Evolutionary conservation across 1,140 invertebrate species (phyloP).

Genomic region (Araneus ventricosus): DNA sequence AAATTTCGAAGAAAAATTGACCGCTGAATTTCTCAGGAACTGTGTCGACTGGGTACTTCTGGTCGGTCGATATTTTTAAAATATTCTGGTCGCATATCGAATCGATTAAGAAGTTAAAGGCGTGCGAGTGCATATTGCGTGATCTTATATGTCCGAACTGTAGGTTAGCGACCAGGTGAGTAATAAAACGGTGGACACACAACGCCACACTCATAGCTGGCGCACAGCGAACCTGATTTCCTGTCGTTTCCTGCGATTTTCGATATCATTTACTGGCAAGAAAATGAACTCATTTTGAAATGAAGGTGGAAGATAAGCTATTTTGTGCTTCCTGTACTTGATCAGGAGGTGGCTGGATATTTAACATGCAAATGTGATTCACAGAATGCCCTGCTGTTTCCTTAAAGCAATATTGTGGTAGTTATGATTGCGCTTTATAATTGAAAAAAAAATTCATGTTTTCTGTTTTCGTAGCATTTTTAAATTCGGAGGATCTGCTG

Average conservation of each 20-base stretch:
- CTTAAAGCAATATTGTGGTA: no score
- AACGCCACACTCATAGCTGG: background rate
- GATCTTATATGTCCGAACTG: constrained; percentile 33
- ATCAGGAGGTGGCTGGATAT: no score
- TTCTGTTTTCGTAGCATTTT: no score
- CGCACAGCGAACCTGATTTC: background rate
- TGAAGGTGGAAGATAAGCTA: background rate
- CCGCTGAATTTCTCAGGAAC: constrained; percentile 40
- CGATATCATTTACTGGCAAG: constrained; percentile 14
- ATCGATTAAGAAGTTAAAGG: constrained; percentile 55
- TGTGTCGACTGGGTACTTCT: background rate
- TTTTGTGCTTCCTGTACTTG: background rate
- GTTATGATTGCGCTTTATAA: no score
- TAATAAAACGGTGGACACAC: background rate
- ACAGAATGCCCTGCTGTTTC: no score
- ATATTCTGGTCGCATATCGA: constrained; percentile 64
- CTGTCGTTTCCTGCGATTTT: constrained; percentile 25
- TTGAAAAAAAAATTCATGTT: no score
- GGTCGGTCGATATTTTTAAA: constrained; percentile 64
- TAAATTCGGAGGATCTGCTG: no score
- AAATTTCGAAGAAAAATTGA: constrained; percentile 67
- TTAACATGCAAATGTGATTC: no score
- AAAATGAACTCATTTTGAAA: constrained; percentile 19
- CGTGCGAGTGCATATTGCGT: background rate
- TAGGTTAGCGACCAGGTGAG: constrained; percentile 31